These are phyloP conservation scores for Etheostoma nigrum DNA, from an alignment of 2,797 vertebrate genomes.

Conservation along the genomic window DNA sequence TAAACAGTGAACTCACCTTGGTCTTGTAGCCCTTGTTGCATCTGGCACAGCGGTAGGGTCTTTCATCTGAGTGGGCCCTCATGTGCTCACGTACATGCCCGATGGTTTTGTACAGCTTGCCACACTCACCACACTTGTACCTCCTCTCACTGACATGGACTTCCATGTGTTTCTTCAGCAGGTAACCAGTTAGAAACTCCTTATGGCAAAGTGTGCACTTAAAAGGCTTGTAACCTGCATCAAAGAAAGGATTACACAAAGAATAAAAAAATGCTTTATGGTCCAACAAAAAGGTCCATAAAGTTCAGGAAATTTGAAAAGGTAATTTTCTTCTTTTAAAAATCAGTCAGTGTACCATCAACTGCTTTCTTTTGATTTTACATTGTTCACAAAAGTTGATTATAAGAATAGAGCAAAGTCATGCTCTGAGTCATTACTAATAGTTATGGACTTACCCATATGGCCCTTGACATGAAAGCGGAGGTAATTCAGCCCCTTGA, in stretches of 20 bases:
- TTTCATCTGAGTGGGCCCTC: conserved; percentile 94
- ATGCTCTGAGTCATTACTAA: not conserved
- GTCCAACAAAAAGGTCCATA: not conserved
- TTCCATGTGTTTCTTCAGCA: conserved; percentile 97
- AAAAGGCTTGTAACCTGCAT: conserved; percentile 91
- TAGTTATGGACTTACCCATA: conserved; percentile 83
- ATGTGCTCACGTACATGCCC: conserved; percentile 97
- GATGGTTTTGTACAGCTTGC: conserved; percentile 97
- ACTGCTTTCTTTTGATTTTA: not conserved
- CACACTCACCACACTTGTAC: conserved; percentile 97
- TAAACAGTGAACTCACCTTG: conserved; percentile 84
- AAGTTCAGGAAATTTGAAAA: not conserved
- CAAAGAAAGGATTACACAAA: not conserved
- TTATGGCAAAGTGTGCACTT: conserved; percentile 92
- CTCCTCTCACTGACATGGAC: conserved; percentile 92
- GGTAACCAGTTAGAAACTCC: conserved; percentile 95
- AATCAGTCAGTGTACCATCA: not conserved
- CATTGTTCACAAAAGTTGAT: not conserved
- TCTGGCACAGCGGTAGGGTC: conserved; percentile 91
- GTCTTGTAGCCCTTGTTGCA: conserved; percentile 98
- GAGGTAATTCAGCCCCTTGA: conserved; percentile 88
- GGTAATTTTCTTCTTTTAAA: not conserved
- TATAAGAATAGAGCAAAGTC: not conserved
- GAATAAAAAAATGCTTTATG: not conserved
- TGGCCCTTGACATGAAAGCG: conserved; percentile 93